phyloP scores from a whole-genome alignment of 2,797 vertebrate species.

The Coregonus ussuriensis region DNA sequence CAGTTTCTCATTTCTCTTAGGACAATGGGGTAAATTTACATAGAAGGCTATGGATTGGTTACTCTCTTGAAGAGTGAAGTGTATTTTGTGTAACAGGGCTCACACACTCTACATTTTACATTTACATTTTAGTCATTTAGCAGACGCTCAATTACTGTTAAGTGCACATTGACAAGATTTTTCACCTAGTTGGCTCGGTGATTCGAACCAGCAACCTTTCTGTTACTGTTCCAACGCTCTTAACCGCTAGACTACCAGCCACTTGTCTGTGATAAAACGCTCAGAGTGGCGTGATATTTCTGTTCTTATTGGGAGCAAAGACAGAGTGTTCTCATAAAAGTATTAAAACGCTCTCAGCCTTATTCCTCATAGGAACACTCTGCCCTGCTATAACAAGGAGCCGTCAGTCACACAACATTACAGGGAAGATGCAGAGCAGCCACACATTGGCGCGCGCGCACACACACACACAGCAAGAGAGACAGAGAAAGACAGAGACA shows the following conservation, averaged over 20 bases:
- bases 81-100: conserved; percentile 6
- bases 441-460: background rate
- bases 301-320: conserved; percentile 16
- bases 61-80: background rate
- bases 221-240: no score
- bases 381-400: background rate
- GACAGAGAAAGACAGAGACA: background rate
- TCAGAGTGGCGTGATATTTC: background rate
- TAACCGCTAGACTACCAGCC: no score
- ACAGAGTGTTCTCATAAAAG: conserved; percentile 18
- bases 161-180: background rate
- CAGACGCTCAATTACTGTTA: no score
- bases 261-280: conserved; percentile 18
- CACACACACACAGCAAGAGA: background rate
- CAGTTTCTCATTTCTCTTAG: background rate
- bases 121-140: no score
- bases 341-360: conserved; percentile 21
- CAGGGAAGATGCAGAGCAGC: conserved; percentile 21
- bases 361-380: conserved; percentile 11
- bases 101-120: conserved; percentile 13
- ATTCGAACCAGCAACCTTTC: no score
- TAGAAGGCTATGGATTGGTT: background rate
- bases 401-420: conserved; percentile 1
- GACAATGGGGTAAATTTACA: background rate
- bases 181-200: no score